phyloP scores from a whole-genome alignment of 2,888 invertebrate genomes.

The Xylocampa areola region DNA sequence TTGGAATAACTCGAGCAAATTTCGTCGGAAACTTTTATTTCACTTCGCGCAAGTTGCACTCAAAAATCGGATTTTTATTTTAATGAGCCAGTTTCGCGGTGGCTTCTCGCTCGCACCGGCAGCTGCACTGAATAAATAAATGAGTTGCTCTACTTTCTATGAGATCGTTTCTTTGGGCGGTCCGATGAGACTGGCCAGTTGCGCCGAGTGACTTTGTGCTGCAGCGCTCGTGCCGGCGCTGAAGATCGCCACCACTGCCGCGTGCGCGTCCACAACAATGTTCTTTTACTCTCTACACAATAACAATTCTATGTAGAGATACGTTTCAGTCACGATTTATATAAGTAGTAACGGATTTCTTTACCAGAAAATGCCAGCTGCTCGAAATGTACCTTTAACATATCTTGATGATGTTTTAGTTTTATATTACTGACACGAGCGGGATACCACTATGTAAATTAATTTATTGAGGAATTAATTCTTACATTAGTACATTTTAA shows the following conservation, averaged over 20 bases:
- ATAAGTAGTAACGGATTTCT: slow-evolving; percentile 60
- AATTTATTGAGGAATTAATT: background rate
- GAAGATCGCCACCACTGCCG: slow-evolving; percentile 35
- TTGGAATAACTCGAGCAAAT: slow-evolving; percentile 89
- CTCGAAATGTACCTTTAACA: slow-evolving; percentile 36
- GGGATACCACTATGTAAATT: background rate
- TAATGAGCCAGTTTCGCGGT: slow-evolving; percentile 87
- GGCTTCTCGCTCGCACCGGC: slow-evolving; percentile 83
- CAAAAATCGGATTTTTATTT: slow-evolving; percentile 88
- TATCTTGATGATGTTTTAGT: no score
- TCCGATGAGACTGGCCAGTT: slow-evolving; percentile 73
- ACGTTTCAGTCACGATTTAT: slow-evolving; percentile 74
- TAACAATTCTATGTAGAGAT: slow-evolving; percentile 69
- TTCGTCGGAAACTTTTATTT: slow-evolving; percentile 87
- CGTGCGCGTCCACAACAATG: slow-evolving; percentile 62
- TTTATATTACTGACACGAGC: no score
- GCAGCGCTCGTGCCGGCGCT: slow-evolving; percentile 45
- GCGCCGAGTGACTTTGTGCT: slow-evolving; percentile 55
- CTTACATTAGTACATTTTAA: background rate
- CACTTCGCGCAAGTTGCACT: slow-evolving; percentile 84
- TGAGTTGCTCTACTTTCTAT: slow-evolving; percentile 89
- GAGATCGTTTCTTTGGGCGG: slow-evolving; percentile 87
- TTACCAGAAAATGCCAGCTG: slow-evolving; percentile 59
- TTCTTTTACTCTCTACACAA: slow-evolving; percentile 72
- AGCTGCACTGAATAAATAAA: slow-evolving; percentile 88